Conservation (phyloP, 2,797 vertebrate species). For the Eremophila alpestris region DNA sequence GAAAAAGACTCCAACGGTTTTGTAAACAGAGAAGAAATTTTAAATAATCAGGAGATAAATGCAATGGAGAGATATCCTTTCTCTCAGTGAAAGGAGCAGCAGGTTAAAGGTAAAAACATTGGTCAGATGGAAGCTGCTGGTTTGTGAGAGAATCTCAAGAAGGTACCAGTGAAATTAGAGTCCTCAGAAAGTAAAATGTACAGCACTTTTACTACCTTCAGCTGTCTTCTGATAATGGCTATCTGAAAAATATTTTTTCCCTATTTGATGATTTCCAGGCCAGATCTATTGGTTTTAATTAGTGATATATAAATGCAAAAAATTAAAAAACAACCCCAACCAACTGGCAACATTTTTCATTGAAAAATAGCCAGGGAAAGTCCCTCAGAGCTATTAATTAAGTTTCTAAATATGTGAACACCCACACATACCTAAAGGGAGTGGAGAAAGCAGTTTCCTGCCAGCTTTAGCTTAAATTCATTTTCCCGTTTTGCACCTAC, state of each 20-base stretch:
- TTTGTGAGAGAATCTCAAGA: neutral
- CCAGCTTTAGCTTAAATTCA: slow-evolving; percentile 32
- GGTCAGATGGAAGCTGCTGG: neutral
- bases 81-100: neutral
- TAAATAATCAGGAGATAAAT: neutral
- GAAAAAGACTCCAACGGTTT: neutral
- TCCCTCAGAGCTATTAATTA: slow-evolving; percentile 62
- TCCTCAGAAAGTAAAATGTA: neutral
- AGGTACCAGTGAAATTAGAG: neutral
- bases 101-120: neutral
- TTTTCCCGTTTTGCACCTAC: slow-evolving; percentile 32
- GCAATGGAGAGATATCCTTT: neutral
- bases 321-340: neutral
- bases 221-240: neutral
- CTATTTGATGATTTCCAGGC: neutral
- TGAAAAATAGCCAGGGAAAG: slow-evolving; percentile 54
- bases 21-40: neutral
- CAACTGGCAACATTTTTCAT: neutral
- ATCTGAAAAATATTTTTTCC: neutral
- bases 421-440: slow-evolving; percentile 56
- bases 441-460: slow-evolving; percentile 17
- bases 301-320: neutral
- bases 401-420: slow-evolving; percentile 63
- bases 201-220: neutral
- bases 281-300: neutral